Evolutionary conservation across 2,797 vertebrate genomes (phyloP), one percentile per base, ranked within the genome.

Genomic region (Hybognathus amarus): DNA sequence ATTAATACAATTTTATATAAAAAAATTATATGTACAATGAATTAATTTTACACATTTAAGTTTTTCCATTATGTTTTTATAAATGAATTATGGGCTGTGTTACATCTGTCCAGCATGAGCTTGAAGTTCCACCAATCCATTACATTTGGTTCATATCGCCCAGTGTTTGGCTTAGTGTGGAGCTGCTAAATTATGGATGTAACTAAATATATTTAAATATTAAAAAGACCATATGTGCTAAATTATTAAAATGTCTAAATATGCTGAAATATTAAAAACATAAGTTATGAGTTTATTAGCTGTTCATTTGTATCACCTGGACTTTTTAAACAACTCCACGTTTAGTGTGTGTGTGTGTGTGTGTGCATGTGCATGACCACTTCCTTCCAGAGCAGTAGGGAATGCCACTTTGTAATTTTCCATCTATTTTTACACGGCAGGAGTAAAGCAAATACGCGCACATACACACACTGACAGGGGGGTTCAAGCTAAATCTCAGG

Each of bases 351-450:
- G 54, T 11, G 54, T 70, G 24, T 36, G 40, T 64, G 66, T 78
- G 47, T 42, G 74, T 50, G 54, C 33, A 59, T 83, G 36, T 13
- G 61, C 50, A 66, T 85, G 85, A 80, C 86, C 84, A 89, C 88
- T 87, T 89, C 88, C 88, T 88, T 79, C 66, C 74, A 79, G 83
- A 83, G 86, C 86, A 90, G 91, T 86, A 89, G 83, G 86, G 86
- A 87, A 92, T 77, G 33, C 69, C 82, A 88, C 91, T 91, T 90
- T 89, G 91, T 92, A 86, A 88, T 93, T 93, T 94, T 94, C 91
- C 91, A 91, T 92, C 87, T 89, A 90, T 93, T 92, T 90, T 91
- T 89, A 92, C 85, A 83, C 73, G 64, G 79, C 79, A 84, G 80
- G 85, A 90, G 87, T 82, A 90, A 90, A 89, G 80, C 85, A 89